These are phyloP conservation scores for Mesaphorura yosii DNA, from an alignment of 1,140 invertebrate species.

Conservation along the genomic window DNA sequence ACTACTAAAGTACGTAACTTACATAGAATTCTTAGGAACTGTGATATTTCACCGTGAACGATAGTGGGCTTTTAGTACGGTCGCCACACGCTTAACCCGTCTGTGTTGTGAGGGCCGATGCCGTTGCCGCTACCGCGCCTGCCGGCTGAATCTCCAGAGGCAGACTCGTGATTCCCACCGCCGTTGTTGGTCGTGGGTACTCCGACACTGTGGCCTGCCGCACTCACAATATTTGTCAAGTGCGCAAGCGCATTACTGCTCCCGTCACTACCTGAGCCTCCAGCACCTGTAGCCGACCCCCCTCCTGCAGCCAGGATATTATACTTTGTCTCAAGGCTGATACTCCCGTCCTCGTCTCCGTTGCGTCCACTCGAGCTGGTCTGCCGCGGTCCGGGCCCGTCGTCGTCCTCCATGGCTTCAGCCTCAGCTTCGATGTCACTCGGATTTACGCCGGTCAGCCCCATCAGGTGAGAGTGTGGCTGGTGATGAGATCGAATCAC, in stretches of 20 bases:
- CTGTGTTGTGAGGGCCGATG: not conserved
- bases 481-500: constrained; percentile 10
- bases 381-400: no score
- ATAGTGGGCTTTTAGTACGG: constrained; percentile 15
- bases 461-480: not conserved
- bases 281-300: no score
- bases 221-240: constrained; percentile 6
- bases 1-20: not conserved
- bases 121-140: constrained; percentile 2
- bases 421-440: not conserved
- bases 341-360: no score
- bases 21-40: not conserved
- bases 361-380: no score
- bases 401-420: no score
- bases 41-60: not conserved
- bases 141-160: not conserved
- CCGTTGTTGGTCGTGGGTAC: not conserved
- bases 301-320: no score
- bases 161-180: not conserved
- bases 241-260: not conserved
- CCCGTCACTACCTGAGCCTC: no score
- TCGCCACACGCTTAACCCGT: constrained; percentile 24
- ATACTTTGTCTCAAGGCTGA: no score
- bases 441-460: not conserved
- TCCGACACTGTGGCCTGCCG: not conserved